Conservation (phyloP, 2,888 invertebrate species). For the Prionchulus punctatus region DNA sequence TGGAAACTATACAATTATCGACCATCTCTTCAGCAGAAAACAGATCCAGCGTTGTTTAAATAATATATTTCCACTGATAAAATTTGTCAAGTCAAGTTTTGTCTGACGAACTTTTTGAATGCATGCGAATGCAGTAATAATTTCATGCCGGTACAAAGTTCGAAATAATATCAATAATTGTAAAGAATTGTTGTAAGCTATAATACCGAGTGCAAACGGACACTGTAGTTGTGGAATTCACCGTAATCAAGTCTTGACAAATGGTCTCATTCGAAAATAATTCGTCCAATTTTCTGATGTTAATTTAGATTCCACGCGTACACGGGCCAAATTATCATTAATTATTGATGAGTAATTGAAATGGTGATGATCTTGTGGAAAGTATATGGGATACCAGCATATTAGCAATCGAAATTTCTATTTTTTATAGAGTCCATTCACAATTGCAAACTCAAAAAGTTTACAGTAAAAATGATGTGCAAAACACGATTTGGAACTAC, state of each 20-base stretch:
- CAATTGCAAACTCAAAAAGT: too few species aligned
- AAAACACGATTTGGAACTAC: too few species aligned
- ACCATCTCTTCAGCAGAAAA: slow-evolving; percentile 11
- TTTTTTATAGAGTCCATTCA: too few species aligned
- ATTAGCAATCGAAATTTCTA: too few species aligned
- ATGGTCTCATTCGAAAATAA: background rate
- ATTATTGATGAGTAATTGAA: background rate
- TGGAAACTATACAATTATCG: background rate
- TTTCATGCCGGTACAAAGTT: slow-evolving; percentile 10
- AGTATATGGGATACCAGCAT: too few species aligned
- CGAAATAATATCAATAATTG: slow-evolving; percentile 1
- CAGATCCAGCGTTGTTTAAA: slow-evolving; percentile 11
- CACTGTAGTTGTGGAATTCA: background rate
- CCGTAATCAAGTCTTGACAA: background rate
- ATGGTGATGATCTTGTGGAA: too few species aligned
- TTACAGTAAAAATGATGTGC: too few species aligned
- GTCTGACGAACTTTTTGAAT: background rate
- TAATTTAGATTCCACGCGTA: background rate
- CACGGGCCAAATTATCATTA: background rate
- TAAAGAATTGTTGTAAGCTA: slow-evolving; percentile 4
- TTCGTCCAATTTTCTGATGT: background rate
- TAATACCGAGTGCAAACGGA: slow-evolving; percentile 5
- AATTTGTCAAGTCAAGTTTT: background rate
- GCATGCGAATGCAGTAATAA: slow-evolving; percentile 12
- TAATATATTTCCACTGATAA: slow-evolving; percentile 5